Percentiles rank a stretch among this genome's conserved stretches.
Conservation (phyloP, 1,140 invertebrate genomes). For the Oscheius sp. region DNA sequence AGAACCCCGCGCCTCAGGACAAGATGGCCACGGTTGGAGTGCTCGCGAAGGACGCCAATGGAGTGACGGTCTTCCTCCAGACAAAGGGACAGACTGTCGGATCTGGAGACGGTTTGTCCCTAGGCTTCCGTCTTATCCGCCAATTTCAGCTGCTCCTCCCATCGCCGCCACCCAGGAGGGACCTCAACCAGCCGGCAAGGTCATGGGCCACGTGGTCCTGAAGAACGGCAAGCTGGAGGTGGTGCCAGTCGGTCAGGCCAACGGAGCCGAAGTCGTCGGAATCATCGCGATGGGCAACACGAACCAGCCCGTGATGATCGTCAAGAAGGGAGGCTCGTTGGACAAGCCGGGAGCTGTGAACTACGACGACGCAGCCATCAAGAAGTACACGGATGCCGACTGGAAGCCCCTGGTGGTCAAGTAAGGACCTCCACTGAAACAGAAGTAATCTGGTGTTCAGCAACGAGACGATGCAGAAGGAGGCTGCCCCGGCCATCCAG, state of each 20-base stretch:
- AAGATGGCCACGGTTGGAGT: background rate
- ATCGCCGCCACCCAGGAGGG: background rate
- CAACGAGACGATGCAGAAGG: background rate
- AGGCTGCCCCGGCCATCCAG: background rate
- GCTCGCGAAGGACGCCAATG: background rate
- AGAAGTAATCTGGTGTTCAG: background rate
- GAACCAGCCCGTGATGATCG: background rate
- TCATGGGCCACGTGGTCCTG: background rate
- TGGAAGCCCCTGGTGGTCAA: background rate
- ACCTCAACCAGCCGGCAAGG: background rate
- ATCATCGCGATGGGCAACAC: background rate
- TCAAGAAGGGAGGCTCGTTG: background rate
- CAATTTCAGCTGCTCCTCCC: background rate
- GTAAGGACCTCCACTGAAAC: too few species aligned
- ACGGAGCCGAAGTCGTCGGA: background rate
- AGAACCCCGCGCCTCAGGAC: background rate
- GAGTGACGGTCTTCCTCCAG: background rate
- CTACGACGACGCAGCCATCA: background rate
- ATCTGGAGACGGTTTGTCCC: background rate
- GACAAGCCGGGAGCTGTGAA: background rate
- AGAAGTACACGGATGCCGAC: background rate
- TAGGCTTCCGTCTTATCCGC: too few species aligned
- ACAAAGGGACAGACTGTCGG: slow-evolving; percentile 5
- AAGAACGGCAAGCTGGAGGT: background rate
- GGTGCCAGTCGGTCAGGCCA: background rate